Evolutionary conservation across 2,113 vertebrate genomes (phyloP), one percentile per base, ranked within the genome.

Genomic region (Myrmecophaga tridactyla): DNA sequence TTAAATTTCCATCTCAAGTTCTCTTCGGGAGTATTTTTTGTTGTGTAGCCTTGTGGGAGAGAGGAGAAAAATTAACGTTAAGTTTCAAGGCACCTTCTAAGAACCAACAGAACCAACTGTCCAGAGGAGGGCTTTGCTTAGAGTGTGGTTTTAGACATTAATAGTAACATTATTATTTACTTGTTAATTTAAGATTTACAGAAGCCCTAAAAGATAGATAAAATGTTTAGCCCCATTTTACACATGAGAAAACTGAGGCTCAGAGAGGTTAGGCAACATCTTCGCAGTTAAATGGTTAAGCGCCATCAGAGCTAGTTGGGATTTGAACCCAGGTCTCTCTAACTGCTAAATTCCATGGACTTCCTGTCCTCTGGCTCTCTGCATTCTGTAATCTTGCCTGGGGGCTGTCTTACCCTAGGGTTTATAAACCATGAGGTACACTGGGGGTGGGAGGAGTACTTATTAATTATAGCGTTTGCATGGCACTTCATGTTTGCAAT

Each of bases 401-500:
- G 8, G 62, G 39, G 29, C 51, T 81, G 31, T 84, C 46, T 81
- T 77, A 65, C 31, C 31, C 27, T 21, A 87, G 27, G 21, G 62
- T 84, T 95, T 75, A 72, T 48, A 87, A 92, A 82, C n/a, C 21
- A 53, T 8, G 5, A 56, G 23, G 8, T 75, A 63, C 43, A 88
- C 41, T 86, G 91, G 48, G 43, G 63, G 48, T 76, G 41, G 58
- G 48, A 76, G 41, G 58, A 69, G 20, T 83, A 72, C 36, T 94
- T 80, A 87, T 56, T 92, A 73, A 34, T 83, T 92, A n/a, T 90
- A 62, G 31, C 67, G 82, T 92, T 94, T 41, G 78, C 53, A 51
- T 43, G 67, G 31, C 29, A 85, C 34, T 93, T 77, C 36, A 46
- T 82, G 62, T 92, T 95, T 94, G 51, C 77, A 76, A 56, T 96